Conservation (phyloP, 1,140 invertebrate genomes). For the Drosophila pseudoananassae region DNA sequence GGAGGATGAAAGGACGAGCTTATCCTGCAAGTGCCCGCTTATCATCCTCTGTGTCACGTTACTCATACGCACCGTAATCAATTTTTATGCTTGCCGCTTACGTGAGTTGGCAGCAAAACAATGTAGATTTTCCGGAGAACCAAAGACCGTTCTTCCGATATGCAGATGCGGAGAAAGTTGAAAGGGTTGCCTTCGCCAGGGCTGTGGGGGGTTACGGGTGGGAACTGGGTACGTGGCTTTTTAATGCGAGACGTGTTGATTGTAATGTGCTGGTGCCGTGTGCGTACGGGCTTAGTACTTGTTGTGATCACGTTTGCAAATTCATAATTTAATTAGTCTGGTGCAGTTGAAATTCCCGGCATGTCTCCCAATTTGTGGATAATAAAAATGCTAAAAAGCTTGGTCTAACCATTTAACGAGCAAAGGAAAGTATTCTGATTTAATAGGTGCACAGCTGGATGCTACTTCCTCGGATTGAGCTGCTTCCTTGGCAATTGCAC, state of each 20-base stretch:
- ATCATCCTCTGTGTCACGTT: slow-evolving; percentile 48
- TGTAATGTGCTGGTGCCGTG: slow-evolving; percentile 8
- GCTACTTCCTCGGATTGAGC: background rate
- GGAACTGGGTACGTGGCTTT: slow-evolving; percentile 36
- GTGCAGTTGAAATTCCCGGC: slow-evolving; percentile 34
- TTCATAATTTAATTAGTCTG: slow-evolving; percentile 79
- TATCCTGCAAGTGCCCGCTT: slow-evolving; percentile 27
- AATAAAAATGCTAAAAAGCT: slow-evolving; percentile 31
- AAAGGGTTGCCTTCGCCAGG: slow-evolving; percentile 46
- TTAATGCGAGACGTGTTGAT: slow-evolving; percentile 29
- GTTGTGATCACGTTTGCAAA: slow-evolving; percentile 67
- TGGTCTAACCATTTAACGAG: slow-evolving; percentile 4
- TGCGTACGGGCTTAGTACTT: slow-evolving; percentile 6
- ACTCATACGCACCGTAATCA: slow-evolving; percentile 74
- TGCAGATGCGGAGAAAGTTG: slow-evolving; percentile 59
- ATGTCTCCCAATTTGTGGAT: slow-evolving; percentile 53
- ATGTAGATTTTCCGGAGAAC: slow-evolving; percentile 9
- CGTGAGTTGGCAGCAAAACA: slow-evolving; percentile 62
- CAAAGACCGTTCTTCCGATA: slow-evolving; percentile 13
- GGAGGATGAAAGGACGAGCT: background rate
- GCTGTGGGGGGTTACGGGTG: background rate
- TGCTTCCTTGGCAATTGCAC: slow-evolving; percentile 60
- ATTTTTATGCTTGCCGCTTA: slow-evolving; percentile 68
- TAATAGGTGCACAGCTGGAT: slow-evolving; percentile 1
- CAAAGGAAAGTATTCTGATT: background rate